These are phyloP conservation scores for Cyanistes caeruleus DNA, from an alignment of 2,113 vertebrate genomes.

Conservation along the genomic window DNA sequence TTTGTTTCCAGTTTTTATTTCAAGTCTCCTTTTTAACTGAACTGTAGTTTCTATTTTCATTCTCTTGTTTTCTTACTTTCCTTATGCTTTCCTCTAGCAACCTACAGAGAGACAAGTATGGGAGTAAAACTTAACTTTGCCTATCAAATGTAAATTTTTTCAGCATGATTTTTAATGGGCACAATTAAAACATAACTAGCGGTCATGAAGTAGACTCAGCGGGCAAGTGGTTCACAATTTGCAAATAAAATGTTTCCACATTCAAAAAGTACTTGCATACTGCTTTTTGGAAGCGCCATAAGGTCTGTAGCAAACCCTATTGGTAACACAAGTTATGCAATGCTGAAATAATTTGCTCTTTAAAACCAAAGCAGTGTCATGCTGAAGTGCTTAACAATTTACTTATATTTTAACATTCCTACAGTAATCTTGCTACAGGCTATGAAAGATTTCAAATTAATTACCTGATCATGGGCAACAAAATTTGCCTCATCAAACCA, in stretches of 20 bases:
- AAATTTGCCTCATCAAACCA: slow-evolving; percentile 76
- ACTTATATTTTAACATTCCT: slow-evolving; percentile 77
- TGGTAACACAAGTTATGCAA: slow-evolving; percentile 68
- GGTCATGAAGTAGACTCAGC: slow-evolving; percentile 94
- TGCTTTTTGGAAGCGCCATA: slow-evolving; percentile 69
- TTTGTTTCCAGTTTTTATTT: slow-evolving; percentile 72
- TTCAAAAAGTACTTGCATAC: slow-evolving; percentile 70
- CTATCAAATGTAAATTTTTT: slow-evolving; percentile 99
- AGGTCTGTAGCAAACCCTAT: slow-evolving; percentile 79
- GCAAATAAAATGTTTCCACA: slow-evolving; percentile 75
- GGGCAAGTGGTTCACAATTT: slow-evolving; percentile 98
- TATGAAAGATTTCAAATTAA: slow-evolving; percentile 81
- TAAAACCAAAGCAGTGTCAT: slow-evolving; percentile 75
- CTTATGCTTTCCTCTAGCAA: slow-evolving; percentile 98
- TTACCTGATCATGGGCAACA: slow-evolving; percentile 75
- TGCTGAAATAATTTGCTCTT: slow-evolving; percentile 86
- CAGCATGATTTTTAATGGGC: slow-evolving; percentile 98
- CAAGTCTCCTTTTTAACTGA: slow-evolving; percentile 74
- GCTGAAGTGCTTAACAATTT: slow-evolving; percentile 76
- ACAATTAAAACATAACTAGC: slow-evolving; percentile 94
- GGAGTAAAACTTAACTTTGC: slow-evolving; percentile 99
- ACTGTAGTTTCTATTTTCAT: slow-evolving; percentile 87
- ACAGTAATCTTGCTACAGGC: slow-evolving; percentile 85
- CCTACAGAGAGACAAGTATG: slow-evolving; percentile 99
- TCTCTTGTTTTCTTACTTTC: slow-evolving; percentile 90